These are phyloP conservation scores for Arbacia lixula DNA, from an alignment of 53 echinoderm and acorn worm species.

Conservation along the genomic window DNA sequence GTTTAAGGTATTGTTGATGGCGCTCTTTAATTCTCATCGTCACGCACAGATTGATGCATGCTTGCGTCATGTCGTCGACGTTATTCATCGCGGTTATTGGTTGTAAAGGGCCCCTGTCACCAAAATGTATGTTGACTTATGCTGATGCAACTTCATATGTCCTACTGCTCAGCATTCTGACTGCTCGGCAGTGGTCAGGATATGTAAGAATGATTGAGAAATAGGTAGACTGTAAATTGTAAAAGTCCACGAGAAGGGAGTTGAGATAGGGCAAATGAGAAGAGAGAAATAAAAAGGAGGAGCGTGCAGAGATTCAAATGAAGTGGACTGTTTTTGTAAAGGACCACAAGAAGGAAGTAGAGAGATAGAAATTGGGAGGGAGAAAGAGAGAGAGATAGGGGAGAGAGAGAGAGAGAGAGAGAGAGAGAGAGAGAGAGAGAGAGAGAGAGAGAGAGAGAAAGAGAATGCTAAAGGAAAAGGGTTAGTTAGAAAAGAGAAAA, in stretches of 20 bases:
- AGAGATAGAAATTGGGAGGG: neutral
- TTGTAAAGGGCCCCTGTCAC: no score
- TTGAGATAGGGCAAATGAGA: neutral
- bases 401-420: neutral
- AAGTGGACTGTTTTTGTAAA: no score
- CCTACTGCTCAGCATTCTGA: no score
- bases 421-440: neutral
- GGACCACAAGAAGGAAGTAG: neutral
- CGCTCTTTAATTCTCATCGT: no score
- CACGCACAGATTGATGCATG: no score
- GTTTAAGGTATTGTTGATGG: no score
- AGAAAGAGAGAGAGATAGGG: neutral
- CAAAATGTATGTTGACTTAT: no score
- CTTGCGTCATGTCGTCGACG: no score
- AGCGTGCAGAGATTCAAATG: no score
- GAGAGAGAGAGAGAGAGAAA: neutral
- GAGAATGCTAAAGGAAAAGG: neutral
- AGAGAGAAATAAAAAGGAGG: neutral
- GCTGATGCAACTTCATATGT: no score
- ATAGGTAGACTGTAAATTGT: neutral
- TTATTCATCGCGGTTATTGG: no score
- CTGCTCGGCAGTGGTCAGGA: neutral
- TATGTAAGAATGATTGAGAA: neutral
- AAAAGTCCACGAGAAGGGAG: neutral
- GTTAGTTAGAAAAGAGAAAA: no score